Percentiles rank a stretch among this genome's conserved stretches.
Evolutionary conservation across 2,113 vertebrate species (phyloP).

Genomic region (Raja brachyura): DNA sequence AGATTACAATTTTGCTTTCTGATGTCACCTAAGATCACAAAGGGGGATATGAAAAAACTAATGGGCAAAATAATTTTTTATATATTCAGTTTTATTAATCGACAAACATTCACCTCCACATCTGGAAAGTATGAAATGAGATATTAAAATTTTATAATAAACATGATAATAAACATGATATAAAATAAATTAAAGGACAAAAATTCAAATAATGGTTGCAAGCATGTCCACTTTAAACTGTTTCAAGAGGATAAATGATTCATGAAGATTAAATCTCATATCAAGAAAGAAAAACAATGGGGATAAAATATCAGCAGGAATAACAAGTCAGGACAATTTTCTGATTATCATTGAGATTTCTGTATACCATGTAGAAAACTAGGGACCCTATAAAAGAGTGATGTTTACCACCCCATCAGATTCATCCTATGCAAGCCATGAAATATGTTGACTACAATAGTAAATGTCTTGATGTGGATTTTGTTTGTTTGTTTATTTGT

Average conservation of each 20-base stretch:
- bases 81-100: background rate
- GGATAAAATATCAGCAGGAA: background rate
- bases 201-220: background rate
- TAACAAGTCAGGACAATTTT: background rate
- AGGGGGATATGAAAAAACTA: background rate
- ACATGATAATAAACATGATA: background rate
- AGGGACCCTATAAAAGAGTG: background rate
- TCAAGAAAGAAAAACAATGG: background rate
- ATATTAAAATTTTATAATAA: background rate
- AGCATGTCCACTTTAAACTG: background rate
- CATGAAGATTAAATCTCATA: background rate
- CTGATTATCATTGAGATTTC: background rate
- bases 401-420: background rate
- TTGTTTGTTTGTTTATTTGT: no score
- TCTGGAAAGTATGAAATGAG: background rate
- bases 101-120: background rate
- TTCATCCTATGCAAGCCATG: background rate
- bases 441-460: background rate
- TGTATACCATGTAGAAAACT: background rate
- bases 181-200: background rate
- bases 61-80: background rate
- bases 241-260: background rate
- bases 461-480: no score
- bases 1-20: background rate
- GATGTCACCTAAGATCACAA: background rate